Conservation (phyloP, 2,797 vertebrate genomes). For the Cryptoprocta ferox region DNA sequence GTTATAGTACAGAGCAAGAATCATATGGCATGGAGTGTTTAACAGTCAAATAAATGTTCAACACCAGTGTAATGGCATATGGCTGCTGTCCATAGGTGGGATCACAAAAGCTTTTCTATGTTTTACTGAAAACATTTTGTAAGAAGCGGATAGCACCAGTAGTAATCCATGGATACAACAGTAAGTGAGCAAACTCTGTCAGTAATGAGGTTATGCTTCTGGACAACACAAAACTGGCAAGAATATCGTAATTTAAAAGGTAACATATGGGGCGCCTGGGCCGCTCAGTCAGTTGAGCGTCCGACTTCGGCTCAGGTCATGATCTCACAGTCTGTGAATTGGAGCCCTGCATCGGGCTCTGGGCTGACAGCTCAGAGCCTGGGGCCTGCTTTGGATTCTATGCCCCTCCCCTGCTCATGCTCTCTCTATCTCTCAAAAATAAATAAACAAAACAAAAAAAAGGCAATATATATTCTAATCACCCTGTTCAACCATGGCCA, state of each 20-base stretch:
- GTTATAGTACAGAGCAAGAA: conserved; percentile 32
- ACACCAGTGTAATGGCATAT: not conserved
- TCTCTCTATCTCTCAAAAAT: too few relatives aligned
- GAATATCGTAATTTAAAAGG: not conserved
- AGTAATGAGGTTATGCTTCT: not conserved
- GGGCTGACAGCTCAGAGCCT: too few relatives aligned
- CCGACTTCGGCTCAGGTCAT: too few relatives aligned
- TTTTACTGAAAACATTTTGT: not conserved
- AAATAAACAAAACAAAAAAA: not conserved
- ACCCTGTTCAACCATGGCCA: not conserved
- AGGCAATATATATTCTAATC: not conserved
- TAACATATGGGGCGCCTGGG: not conserved
- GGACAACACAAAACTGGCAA: not conserved
- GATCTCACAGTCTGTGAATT: too few relatives aligned
- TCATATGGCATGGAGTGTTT: not conserved
- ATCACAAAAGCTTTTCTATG: conserved; percentile 33
- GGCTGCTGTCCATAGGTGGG: not conserved
- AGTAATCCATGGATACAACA: not conserved
- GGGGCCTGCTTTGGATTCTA: too few relatives aligned
- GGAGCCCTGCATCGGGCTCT: too few relatives aligned
- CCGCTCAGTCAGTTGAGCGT: too few relatives aligned
- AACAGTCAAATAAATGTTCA: not conserved
- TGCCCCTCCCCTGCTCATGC: too few relatives aligned
- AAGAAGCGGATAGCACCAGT: not conserved
- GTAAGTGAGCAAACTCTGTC: not conserved